Evolutionary conservation across 2,797 vertebrate genomes (phyloP), one percentile per base, ranked within the genome.

Genomic region (Rachycentron canadum): DNA sequence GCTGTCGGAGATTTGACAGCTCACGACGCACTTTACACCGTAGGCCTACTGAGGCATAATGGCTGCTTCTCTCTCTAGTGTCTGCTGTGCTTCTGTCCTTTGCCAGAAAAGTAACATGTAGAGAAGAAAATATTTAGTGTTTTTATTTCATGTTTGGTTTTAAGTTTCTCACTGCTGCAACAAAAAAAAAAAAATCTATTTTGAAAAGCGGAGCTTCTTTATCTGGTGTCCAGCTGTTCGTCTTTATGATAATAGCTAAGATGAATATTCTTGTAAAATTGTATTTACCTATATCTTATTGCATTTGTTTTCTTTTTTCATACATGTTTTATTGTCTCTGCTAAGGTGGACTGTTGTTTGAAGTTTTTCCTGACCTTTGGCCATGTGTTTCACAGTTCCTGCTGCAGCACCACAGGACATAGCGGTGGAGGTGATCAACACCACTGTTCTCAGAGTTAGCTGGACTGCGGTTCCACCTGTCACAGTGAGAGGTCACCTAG

Each of bases 401-500:
- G 93, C 96, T 57, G 94, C 95, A 0, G 94, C 97, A 73, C 98
- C 98, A 4, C 90, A 80, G 2, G 84, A 96, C 0, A 88, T 97
- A 2, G 91, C 94, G 0, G 97, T 98, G 89, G 95, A 96, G 30
- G 81, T 97, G 66, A 63, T 98, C 87, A 99, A 98, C 94, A 95
- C 95, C 80, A 97, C 96, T 0, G 73, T 96, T 76, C 89, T 96
- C 26, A 93, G 93, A 90, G 97, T 98, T 73, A 96, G 92, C 88
- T 99, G 98, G 98, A 94, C 94, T 11, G 91, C 92, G 4, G 94
- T 97, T 81, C 95, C 96, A 11, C 94, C 94, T 81, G 95, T 95
- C 83, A 94, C 95, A 78, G 94, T 99, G 38, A 95, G 95, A 63
- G 98, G 98, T 30, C 97, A 96, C 79, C 95, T 98, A 1, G 93